Evolutionary conservation across 2,113 vertebrate species (phyloP).

Genomic region (Erinaceus europaeus): DNA sequence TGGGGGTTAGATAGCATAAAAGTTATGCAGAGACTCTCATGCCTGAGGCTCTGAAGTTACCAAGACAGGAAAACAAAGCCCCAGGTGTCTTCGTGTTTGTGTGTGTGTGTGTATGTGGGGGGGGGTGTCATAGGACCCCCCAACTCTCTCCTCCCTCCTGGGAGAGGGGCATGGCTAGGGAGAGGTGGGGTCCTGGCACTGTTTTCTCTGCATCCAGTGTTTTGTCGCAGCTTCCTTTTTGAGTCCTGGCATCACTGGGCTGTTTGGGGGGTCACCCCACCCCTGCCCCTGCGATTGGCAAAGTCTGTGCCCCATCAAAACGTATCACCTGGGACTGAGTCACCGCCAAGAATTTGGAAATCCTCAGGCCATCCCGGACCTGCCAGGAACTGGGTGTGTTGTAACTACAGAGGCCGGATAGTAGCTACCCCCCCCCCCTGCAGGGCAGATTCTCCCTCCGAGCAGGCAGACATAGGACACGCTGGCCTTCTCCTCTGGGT

Average conservation of each 20-base stretch:
- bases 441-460: background rate
- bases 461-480: no score
- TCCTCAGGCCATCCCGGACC: background rate
- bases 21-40: no score
- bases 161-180: rapidly evolving
- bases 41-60: no score
- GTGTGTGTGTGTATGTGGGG: no score
- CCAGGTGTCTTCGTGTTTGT: no score
- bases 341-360: background rate
- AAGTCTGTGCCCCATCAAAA: background rate
- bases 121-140: background rate
- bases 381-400: background rate
- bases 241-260: background rate
- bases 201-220: background rate
- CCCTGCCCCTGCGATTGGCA: no score
- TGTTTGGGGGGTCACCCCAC: background rate
- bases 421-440: background rate
- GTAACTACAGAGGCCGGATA: background rate
- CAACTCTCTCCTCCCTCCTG: background rate
- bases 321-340: background rate
- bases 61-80: no score
- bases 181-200: background rate
- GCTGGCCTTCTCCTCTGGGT: background rate
- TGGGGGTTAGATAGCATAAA: background rate
- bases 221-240: background rate